Evolutionary conservation across 2,797 vertebrate species (phyloP).

Genomic region (Cuniculus paca): DNA sequence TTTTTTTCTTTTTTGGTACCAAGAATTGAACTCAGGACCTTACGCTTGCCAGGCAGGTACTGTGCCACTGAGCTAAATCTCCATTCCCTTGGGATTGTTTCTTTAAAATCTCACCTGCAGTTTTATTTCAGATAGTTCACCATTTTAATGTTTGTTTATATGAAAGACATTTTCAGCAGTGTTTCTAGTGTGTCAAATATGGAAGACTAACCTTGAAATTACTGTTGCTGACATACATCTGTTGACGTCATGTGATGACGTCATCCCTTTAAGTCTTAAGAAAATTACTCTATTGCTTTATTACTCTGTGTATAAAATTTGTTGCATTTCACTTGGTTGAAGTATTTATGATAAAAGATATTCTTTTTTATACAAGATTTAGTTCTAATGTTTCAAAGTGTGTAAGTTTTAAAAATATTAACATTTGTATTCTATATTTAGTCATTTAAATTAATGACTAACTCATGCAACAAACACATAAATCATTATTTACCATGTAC

Average conservation of each 20-base stretch:
- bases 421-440: conserved; percentile 47
- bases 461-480: neutral
- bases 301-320: conserved; percentile 30
- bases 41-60: too few relatives aligned
- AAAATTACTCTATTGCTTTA: conserved; percentile 28
- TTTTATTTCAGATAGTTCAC: conserved; percentile 27
- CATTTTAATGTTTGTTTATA: conserved; percentile 47
- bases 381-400: neutral
- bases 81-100: neutral
- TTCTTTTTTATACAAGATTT: neutral
- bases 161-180: conserved; percentile 37
- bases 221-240: neutral
- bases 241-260: neutral
- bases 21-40: too few relatives aligned
- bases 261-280: neutral
- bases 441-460: conserved; percentile 35
- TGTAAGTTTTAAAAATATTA: conserved; percentile 31
- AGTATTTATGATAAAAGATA: neutral
- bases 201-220: conserved; percentile 37
- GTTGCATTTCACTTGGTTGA: neutral
- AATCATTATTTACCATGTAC: neutral
- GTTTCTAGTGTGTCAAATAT: neutral
- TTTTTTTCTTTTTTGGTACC: too few relatives aligned
- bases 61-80: too few relatives aligned
- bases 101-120: neutral